Conservation (phyloP, 1,140 invertebrate species). For the Asobara japonica region DNA sequence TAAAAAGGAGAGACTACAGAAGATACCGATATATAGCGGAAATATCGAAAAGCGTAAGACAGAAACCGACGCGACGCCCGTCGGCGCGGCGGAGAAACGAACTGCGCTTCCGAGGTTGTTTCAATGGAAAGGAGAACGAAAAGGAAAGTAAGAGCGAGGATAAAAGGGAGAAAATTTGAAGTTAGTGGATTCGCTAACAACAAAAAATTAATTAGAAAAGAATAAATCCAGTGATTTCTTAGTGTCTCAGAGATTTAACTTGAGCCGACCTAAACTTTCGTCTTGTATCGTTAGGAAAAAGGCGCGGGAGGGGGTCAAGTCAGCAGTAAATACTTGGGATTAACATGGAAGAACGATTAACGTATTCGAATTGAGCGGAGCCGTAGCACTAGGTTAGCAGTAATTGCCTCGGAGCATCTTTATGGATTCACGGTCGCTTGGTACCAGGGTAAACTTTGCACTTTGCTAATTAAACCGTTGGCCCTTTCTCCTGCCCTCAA, state of each 20-base stretch:
- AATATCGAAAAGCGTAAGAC: no score
- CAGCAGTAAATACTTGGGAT: neutral
- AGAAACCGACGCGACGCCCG: no score
- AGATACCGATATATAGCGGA: no score
- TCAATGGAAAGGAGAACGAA: no score
- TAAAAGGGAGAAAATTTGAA: no score
- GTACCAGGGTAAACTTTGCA: slow-evolving; percentile 7
- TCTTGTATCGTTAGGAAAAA: neutral
- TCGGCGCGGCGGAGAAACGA: no score
- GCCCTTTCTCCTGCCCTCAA: neutral
- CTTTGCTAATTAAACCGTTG: slow-evolving; percentile 18
- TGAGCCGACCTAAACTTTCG: neutral
- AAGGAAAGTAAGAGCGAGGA: no score
- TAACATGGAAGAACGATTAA: slow-evolving; percentile 15
- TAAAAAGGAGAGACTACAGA: no score
- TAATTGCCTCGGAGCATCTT: slow-evolving; percentile 11
- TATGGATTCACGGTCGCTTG: slow-evolving; percentile 20
- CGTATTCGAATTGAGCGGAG: neutral
- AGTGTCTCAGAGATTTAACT: neutral
- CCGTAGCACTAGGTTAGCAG: neutral
- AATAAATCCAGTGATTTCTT: no score
- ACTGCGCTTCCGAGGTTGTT: no score
- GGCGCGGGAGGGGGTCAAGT: neutral
- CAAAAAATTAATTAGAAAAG: no score
- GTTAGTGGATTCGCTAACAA: no score